phyloP scores from a whole-genome alignment of 2,888 invertebrate genomes.

The Acronicta alni region DNA sequence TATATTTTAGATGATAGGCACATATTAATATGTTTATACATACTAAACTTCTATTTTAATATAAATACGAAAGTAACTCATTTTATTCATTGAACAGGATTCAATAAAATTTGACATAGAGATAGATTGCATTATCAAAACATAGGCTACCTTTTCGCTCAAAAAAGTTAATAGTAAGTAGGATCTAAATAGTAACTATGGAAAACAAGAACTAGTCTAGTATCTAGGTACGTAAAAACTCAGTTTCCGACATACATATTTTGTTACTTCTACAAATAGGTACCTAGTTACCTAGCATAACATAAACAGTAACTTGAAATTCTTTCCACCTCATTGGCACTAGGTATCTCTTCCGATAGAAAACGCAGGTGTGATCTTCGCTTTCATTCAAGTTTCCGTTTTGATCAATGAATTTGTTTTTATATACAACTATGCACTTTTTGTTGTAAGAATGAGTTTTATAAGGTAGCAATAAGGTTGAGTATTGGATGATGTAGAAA shows the following conservation, averaged over 20 bases:
- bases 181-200: no score
- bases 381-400: conserved; percentile 57
- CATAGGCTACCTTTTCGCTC: no score
- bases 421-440: conserved; percentile 1
- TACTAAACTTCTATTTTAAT: no score
- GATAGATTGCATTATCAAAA: no score
- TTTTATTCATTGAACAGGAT: no score
- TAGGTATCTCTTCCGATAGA: conserved; percentile 37
- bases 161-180: no score
- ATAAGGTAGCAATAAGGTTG: conserved; percentile 25
- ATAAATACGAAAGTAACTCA: no score
- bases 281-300: background rate
- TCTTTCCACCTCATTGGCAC: conserved; percentile 11
- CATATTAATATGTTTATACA: no score
- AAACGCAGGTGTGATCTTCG: conserved; percentile 36
- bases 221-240: background rate
- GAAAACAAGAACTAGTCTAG: no score
- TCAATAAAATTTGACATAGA: no score
- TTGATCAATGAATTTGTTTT: conserved; percentile 44
- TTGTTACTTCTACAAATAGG: background rate
- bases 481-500: conserved; percentile 29
- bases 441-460: conserved; percentile 5
- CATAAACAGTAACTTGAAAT: conserved; percentile 1
- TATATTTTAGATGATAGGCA: no score
- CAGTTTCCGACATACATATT: background rate